Conservation (phyloP, 2,888 invertebrate genomes). For the Tetranychus piercei region DNA sequence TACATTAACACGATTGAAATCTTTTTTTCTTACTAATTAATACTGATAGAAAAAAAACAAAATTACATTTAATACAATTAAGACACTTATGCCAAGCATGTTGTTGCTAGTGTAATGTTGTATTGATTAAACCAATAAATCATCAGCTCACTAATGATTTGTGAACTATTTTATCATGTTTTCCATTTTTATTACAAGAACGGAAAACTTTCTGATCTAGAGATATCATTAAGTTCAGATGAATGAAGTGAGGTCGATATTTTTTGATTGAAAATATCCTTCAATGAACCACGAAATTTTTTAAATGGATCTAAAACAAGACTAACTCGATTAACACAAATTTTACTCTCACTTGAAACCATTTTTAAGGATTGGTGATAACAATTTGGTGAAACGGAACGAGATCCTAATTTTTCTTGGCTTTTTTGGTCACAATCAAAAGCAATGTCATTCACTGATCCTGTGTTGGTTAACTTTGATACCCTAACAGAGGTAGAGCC, state of each 20-base stretch:
- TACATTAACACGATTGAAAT: no score
- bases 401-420: not conserved
- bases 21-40: no score
- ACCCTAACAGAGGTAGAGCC: not conserved
- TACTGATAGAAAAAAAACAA: no score
- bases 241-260: not conserved
- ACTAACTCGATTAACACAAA: not conserved
- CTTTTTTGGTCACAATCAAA: not conserved
- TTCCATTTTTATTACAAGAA: not conserved
- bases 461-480: not conserved
- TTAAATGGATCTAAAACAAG: not conserved
- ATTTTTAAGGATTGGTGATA: not conserved
- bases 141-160: no score
- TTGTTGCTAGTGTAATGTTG: not conserved
- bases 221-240: not conserved
- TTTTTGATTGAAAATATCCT: conserved; percentile 5
- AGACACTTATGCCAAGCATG: not conserved
- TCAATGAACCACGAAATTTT: conserved; percentile 2
- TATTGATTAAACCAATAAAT: no score
- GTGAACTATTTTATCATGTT: no score
- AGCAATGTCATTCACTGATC: not conserved
- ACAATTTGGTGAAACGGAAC: not conserved
- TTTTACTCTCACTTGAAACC: not conserved
- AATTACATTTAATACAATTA: not conserved
- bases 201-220: conserved; percentile 6